These are phyloP conservation scores for Eucriotettix oculatus DNA, from an alignment of 2,888 invertebrate genomes.

Conservation along the genomic window DNA sequence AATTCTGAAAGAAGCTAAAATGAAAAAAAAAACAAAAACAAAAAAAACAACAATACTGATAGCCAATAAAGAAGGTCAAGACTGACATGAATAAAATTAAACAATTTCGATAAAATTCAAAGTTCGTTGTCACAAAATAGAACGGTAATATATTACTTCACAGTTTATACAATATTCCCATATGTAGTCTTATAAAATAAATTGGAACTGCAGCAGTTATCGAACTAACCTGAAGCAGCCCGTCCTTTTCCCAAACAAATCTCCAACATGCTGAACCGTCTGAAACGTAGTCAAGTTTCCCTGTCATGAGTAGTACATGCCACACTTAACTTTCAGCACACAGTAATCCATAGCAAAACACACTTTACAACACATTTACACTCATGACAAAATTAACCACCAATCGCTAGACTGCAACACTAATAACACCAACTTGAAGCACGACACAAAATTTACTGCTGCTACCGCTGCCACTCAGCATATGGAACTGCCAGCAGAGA, in stretches of 20 bases:
- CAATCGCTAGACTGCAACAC: not conserved
- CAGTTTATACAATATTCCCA: no score
- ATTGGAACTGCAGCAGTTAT: no score
- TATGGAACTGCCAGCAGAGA: not conserved
- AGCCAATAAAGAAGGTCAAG: no score
- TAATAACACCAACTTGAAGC: not conserved
- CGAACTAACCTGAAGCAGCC: conserved; percentile 11
- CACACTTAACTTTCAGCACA: no score
- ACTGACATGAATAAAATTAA: no score
- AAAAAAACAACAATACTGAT: no score
- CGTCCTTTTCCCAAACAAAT: conserved; percentile 11
- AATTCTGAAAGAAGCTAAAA: no score
- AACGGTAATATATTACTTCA: no score
- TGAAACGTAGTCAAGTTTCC: conserved; percentile 7
- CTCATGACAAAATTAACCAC: not conserved
- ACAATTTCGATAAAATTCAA: no score
- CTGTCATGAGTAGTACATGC: conserved; percentile 7
- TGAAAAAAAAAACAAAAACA: no score
- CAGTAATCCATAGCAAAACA: not conserved
- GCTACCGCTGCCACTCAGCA: not conserved
- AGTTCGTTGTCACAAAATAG: no score
- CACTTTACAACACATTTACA: not conserved
- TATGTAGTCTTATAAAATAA: no score
- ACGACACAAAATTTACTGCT: not conserved
- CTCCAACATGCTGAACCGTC: conserved; percentile 13